These are phyloP conservation scores for Taeniopygia guttata DNA, from an alignment of 2,797 vertebrate species.

Conservation along the genomic window DNA sequence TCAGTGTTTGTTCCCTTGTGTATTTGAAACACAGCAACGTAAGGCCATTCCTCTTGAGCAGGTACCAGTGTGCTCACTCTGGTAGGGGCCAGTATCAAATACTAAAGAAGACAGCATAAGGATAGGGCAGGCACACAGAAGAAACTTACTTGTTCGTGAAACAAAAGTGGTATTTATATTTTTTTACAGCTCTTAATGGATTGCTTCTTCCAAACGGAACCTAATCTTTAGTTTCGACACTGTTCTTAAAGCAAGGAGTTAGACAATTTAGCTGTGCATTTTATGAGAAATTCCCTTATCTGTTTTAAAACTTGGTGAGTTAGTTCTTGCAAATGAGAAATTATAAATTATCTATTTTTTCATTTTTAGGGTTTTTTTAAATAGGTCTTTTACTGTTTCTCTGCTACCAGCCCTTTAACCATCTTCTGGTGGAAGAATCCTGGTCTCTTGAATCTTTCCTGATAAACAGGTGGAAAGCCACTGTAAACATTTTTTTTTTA, in stretches of 20 bases:
- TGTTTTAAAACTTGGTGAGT: background rate
- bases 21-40: background rate
- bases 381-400: background rate
- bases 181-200: background rate
- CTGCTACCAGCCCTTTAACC: background rate
- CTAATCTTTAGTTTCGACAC: background rate
- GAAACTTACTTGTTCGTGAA: background rate
- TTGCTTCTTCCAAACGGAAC: background rate
- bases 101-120: background rate
- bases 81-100: background rate
- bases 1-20: background rate
- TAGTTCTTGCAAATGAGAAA: background rate
- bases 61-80: background rate
- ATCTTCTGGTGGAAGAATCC: background rate
- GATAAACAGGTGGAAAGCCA: background rate
- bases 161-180: background rate
- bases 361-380: background rate
- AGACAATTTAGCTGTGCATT: background rate
- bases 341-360: background rate
- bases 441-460: background rate
- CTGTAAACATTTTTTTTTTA: background rate
- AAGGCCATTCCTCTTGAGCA: background rate
- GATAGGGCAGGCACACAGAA: background rate
- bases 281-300: background rate
- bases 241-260: background rate